Evolutionary conservation across 2,888 invertebrate species (phyloP), one percentile per base, ranked within the genome.

Genomic region (Monopis laevigella): DNA sequence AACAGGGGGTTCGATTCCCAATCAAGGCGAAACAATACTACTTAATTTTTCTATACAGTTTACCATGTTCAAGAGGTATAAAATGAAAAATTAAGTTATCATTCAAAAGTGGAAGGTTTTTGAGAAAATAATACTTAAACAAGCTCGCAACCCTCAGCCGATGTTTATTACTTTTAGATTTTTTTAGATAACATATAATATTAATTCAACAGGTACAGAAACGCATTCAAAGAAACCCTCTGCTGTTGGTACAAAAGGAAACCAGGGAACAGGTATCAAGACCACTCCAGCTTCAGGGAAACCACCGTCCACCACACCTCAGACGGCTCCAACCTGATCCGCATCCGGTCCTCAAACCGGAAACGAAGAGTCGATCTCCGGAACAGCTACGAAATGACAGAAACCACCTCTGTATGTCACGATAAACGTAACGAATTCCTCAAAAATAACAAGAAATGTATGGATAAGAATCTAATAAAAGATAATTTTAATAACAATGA

Each of bases 161-260:
- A n/a, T n/a, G n/a, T n/a, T n/a, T n/a, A n/a, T n/a, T n/a, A n/a
- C n/a, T n/a, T n/a, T n/a, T n/a, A n/a, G n/a, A n/a, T n/a, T n/a
- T n/a, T n/a, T n/a, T n/a, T n/a, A n/a, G n/a, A n/a, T n/a, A n/a
- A n/a, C n/a, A n/a, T n/a, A n/a, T n/a, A n/a, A n/a, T 21, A 4
- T 38, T 16, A 3, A 2, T 83, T 43, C 66, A 16, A 59, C 56
- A 88, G 89, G 54, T 94, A 93, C 72, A 82, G 93, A 12, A 82
- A 84, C 12, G 92, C 93, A 0, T 92, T 93, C 61, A 85, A 84
- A 45, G 88, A 89, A 57, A 89, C 89, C 0, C 78, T 92, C 41
- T 88, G 88, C 62, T 87, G 89, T 49, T 77, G 81, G 7, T 70
- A 74, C 29, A 58, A 59, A 1, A 66, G 71, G 42, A 82, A 75